Percentiles rank a stretch among this genome's conserved stretches.
phyloP scores from a whole-genome alignment of 1,140 invertebrate species.

The Heliconius hewitsoni region DNA sequence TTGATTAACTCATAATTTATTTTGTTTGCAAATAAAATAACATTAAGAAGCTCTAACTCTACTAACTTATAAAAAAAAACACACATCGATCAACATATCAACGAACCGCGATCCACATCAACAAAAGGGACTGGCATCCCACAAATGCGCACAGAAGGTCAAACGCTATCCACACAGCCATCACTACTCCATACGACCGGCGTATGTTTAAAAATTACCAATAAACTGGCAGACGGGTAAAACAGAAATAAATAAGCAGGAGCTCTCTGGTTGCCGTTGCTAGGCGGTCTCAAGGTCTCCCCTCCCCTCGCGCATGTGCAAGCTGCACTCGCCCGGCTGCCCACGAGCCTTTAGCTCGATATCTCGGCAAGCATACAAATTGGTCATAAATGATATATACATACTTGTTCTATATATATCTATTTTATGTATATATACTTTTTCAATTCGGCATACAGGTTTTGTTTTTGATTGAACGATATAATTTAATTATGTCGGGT shows the following conservation, averaged over 20 bases:
- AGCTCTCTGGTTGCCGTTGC: slow-evolving; percentile 56
- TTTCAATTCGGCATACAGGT: neutral
- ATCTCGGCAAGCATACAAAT: slow-evolving; percentile 17
- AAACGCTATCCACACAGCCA: slow-evolving; percentile 36
- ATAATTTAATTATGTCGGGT: neutral
- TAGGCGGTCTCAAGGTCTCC: slow-evolving; percentile 68
- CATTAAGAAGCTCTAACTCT: no score
- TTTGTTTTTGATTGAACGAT: neutral
- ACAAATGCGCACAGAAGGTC: slow-evolving; percentile 34
- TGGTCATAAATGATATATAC: slow-evolving; percentile 4
- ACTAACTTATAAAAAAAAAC: neutral
- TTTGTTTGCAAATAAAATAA: no score
- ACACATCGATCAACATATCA: slow-evolving; percentile 6
- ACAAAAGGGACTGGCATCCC: slow-evolving; percentile 30
- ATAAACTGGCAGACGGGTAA: slow-evolving; percentile 59
- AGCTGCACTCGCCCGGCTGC: slow-evolving; percentile 51
- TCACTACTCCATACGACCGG: slow-evolving; percentile 46
- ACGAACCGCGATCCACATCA: slow-evolving; percentile 18
- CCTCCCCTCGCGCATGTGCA: slow-evolving; percentile 48
- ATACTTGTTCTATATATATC: no score
- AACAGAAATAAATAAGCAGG: slow-evolving; percentile 69
- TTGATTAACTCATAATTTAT: no score
- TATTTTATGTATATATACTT: neutral
- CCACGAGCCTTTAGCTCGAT: slow-evolving; percentile 30
- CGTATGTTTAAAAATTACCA: slow-evolving; percentile 57